phyloP scores from a whole-genome alignment of 2,113 vertebrate species.

The Lathamus discolor region DNA sequence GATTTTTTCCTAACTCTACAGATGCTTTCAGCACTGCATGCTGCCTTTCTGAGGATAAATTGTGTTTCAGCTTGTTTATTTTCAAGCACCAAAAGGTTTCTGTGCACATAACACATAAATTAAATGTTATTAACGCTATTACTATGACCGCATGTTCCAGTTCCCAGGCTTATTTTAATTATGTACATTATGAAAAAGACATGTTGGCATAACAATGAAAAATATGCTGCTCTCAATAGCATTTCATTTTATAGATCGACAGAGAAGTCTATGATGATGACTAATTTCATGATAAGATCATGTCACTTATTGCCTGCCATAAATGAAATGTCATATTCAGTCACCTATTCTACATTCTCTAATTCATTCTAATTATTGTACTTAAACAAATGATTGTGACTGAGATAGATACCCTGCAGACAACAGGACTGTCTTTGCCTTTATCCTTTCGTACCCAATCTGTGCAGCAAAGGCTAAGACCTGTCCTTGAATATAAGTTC shows the following conservation, averaged over 20 bases:
- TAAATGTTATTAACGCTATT: slow-evolving; percentile 43
- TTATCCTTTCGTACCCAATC: slow-evolving; percentile 1
- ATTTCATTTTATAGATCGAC: background rate
- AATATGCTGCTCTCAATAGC: background rate
- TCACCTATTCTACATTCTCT: slow-evolving; percentile 18
- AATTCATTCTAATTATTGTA: slow-evolving; percentile 28
- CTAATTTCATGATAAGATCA: slow-evolving; percentile 46
- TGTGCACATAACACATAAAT: background rate
- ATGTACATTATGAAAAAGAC: slow-evolving; percentile 18
- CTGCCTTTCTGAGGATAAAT: background rate
- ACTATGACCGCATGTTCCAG: background rate
- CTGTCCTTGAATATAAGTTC: background rate
- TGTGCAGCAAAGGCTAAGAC: background rate
- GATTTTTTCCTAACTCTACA: background rate
- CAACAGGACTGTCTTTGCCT: background rate
- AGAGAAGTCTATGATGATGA: background rate
- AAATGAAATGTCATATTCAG: slow-evolving; percentile 34
- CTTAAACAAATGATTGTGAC: background rate
- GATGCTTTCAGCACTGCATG: background rate
- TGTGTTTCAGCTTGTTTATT: slow-evolving; percentile 1
- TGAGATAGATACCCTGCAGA: background rate
- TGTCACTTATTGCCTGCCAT: background rate
- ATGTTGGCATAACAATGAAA: slow-evolving; percentile 10
- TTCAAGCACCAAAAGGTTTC: background rate
- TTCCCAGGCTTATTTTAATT: slow-evolving; percentile 52